Percentiles rank a stretch among this genome's conserved stretches.
These are phyloP conservation scores for Valencia hispanica DNA, from an alignment of 2,797 vertebrate genomes.

Conservation along the genomic window DNA sequence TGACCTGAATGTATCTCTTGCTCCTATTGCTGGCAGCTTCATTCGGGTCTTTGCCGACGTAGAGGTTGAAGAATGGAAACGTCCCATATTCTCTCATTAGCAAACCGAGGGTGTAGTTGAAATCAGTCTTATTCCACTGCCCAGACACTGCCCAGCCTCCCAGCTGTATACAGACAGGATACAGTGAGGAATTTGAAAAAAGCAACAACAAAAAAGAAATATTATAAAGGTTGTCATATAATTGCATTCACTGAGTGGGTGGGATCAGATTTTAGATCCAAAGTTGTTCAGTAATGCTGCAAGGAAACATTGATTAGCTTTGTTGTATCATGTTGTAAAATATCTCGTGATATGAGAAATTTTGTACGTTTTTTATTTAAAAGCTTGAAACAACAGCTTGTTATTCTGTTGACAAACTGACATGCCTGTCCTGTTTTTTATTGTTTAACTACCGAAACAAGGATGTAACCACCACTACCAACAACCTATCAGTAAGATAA, in stretches of 20 bases:
- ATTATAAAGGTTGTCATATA: neutral
- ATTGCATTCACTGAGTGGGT: neutral
- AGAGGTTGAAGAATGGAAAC: conserved; percentile 92
- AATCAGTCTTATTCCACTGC: conserved; percentile 80
- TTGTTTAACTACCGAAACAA: neutral
- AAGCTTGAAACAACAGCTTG: neutral
- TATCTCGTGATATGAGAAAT: neutral
- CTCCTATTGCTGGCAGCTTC: conserved; percentile 59
- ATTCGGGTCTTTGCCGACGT: conserved; percentile 79
- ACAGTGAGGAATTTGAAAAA: neutral
- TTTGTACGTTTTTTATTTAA: too few species aligned
- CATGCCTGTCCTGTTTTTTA: neutral
- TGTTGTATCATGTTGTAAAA: neutral
- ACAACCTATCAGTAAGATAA: neutral
- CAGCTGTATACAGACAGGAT: conserved; percentile 72
- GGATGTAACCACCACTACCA: neutral
- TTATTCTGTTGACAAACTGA: neutral
- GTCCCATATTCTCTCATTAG: conserved; percentile 90
- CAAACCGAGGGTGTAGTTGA: conserved; percentile 87
- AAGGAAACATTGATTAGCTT: neutral
- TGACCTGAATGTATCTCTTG: conserved; percentile 73
- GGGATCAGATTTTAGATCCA: neutral
- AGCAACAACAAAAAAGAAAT: neutral
- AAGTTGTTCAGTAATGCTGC: neutral
- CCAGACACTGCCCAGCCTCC: conserved; percentile 87